Percentiles rank a stretch among this genome's conserved stretches.
Evolutionary conservation across 2,888 invertebrate genomes (phyloP).

Genomic region (Invenusta paracnida): DNA sequence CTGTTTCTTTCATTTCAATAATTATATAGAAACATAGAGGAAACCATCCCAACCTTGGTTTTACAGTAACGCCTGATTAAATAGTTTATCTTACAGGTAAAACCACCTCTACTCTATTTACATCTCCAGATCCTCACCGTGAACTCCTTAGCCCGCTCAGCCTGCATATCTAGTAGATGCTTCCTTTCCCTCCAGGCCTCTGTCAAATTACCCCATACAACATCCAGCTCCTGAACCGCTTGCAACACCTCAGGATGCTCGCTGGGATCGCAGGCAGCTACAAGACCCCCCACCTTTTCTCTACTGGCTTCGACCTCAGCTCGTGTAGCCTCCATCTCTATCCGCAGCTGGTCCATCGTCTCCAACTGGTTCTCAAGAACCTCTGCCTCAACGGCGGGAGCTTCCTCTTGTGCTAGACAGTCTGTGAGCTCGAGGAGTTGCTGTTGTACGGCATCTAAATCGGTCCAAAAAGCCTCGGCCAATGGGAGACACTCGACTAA

Average conservation of each 20-base stretch:
- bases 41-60: no score
- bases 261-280: background rate
- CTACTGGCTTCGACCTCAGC: background rate
- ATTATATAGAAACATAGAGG: no score
- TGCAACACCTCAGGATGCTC: background rate
- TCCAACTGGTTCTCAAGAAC: background rate
- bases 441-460: background rate
- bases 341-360: background rate
- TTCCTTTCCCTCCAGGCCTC: background rate
- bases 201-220: background rate
- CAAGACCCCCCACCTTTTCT: background rate
- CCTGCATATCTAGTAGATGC: background rate
- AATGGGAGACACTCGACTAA: background rate
- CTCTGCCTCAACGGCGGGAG: background rate
- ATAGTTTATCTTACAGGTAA: no score
- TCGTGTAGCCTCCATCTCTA: background rate
- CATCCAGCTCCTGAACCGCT: background rate
- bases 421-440: background rate
- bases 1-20: no score
- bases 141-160: background rate
- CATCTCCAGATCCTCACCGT: no score
- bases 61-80: no score
- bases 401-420: background rate
- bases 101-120: no score
- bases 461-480: background rate